Base-by-base conservation (phyloP, 2,797 vertebrate genomes). In the Aulostomus chinensis region DNA sequence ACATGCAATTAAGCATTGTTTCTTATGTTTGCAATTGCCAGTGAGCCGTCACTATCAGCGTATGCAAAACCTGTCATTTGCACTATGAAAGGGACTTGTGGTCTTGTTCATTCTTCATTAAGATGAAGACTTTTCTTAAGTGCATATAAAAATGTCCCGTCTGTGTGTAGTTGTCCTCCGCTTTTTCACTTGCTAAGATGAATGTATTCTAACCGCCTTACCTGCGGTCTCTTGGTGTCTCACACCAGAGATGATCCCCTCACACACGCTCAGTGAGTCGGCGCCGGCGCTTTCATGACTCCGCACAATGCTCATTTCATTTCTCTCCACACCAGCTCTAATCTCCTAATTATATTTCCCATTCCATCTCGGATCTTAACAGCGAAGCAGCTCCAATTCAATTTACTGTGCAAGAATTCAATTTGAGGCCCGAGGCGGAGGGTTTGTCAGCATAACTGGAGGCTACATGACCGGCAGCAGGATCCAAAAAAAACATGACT, bases 341-440 rank as follows among this genome's bases (percentile, higher is more conserved):
- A 67, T 66, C 59, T 58, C 36, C 39, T 70, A 74, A 84, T 83
- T 64, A 63, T 55, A 37, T 73, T 86, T 84, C 50, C 67, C 21
- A 31, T 61, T 61, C 57, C 67, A 35, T 56, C 68, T 76, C 14
- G 13, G 45, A 51, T 80, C 74, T 64, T 76, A 68, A 82, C 68
- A 50, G 46, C 9, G 28, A 58, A 43, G 58, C 33, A 26, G 48
- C 58, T 67, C 39, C 43, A 57, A 80, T 85, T 83, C 47, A 73
- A 77, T 81, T 77, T 64, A 45, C 48, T 35, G 40, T 47, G 42
- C 7, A 5, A 68, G 24, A 70, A 84, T 84, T 83, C 48, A 72
- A 73, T 87, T 80, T 73, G 54, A 76, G 51, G 57, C 53, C 36
- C 15, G 58, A 69, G 39, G 62, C 47, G 21, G 10, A 40, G 41